Percentiles rank a stretch among this genome's conserved stretches.
phyloP scores from a whole-genome alignment of 1,140 invertebrate species.

The Leptinotarsa undecemlineata region DNA sequence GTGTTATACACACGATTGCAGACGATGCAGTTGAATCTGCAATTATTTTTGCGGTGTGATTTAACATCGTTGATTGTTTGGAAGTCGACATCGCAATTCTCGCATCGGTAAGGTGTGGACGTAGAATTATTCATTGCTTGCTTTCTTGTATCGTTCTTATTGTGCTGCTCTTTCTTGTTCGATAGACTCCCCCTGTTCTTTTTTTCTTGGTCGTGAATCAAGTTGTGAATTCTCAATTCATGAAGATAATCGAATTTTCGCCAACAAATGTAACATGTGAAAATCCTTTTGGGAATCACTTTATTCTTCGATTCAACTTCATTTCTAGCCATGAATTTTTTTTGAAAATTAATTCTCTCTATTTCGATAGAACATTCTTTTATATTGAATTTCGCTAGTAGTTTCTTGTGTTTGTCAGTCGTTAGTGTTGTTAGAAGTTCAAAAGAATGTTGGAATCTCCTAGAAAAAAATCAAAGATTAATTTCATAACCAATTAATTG shows the following conservation, averaged over 20 bases:
- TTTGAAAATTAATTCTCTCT: background rate
- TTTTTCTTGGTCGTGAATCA: constrained; percentile 27
- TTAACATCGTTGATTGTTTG: constrained; percentile 72
- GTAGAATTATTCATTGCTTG: background rate
- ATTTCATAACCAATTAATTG: too few species aligned
- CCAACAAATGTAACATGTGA: constrained; percentile 36
- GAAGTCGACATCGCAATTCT: constrained; percentile 59
- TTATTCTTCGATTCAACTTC: background rate
- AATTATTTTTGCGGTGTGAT: constrained; percentile 74
- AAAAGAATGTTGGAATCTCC: too few species aligned
- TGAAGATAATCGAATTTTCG: constrained; percentile 27
- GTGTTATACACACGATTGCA: constrained; percentile 75
- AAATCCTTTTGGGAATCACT: constrained; percentile 9
- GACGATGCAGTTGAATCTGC: constrained; percentile 71
- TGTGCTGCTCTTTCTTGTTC: background rate
- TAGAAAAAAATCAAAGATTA: too few species aligned
- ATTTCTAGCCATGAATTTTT: background rate
- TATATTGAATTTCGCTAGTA: background rate
- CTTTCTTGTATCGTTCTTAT: background rate
- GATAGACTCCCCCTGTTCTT: background rate
- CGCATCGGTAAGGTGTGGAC: constrained; percentile 41
- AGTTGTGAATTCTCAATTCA: constrained; percentile 31
- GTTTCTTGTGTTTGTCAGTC: background rate
- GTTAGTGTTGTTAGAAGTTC: too few species aligned
- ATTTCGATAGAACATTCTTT: background rate